Evolutionary conservation across 2,113 vertebrate genomes (phyloP), one percentile per base, ranked within the genome.

Genomic region (Pomatostomus ruficeps): DNA sequence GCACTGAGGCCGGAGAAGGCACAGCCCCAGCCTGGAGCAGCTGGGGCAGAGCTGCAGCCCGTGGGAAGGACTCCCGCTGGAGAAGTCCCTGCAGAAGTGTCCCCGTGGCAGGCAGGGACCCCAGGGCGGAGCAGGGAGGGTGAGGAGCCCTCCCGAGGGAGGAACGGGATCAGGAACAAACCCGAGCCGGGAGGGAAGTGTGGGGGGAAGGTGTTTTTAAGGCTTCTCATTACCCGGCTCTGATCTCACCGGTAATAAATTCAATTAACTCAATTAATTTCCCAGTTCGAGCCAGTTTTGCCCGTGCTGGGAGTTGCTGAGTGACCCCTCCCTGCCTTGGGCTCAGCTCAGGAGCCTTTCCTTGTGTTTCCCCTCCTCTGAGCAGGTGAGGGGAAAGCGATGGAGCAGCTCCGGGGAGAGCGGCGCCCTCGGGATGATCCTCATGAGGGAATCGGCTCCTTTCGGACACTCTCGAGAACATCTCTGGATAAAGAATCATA

Each of bases 401-500:
- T 31, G 43, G 70, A 57, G 71, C 42, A 57, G 71, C 20, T 58
- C 21, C 42, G 42, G 21, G 70, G 40, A 23, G 38, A n/a, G 45
- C 45, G 19, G 43, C 19, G 9, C 54, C 29, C n/a, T 14, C 18
- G 2, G 33, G 17, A 23, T 0, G n/a, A 14, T 54, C 26, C 81
- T 48, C 20, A 13, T 29, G 0, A 3, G 0, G 3, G 35, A 11
- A 51, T 5, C 3, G 0, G 10, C 66, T 61, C 43, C 17, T 23
- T 25, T 10, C 51, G 83, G 62, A 23, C 22, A 9, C 33, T 4
- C 62, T 19, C 72, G 36, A 17, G 45, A 31, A 14, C 1, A 14
- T 51, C 33, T 36, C 24, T 2, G 2, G 52, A 19, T 33, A 7
- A 33, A 51, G 33, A 40, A n/a, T n/a, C 22, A 40, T 7, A 18